phyloP scores from a whole-genome alignment of 2,797 vertebrate species.

The Varecia variegata region DNA sequence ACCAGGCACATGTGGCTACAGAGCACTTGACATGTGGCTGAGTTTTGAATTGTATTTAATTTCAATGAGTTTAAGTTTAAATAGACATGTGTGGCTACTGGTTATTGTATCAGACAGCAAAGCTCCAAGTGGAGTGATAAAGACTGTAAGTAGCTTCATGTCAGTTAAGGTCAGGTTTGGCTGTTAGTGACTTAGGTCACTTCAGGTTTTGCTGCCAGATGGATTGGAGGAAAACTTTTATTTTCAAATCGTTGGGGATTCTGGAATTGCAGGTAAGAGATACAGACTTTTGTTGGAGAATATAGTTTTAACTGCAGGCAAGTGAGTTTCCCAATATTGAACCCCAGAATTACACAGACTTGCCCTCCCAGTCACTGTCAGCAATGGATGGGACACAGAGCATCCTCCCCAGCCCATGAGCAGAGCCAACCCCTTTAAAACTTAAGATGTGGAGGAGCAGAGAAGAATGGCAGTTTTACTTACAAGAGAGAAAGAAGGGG shows the following conservation, averaged over 20 bases:
- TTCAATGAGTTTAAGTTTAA: background rate
- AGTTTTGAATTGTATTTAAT: background rate
- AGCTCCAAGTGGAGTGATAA: background rate
- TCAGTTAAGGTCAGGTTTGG: background rate
- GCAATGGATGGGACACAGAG: background rate
- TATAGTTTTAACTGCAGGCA: background rate
- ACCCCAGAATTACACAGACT: background rate
- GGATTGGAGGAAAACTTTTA: background rate
- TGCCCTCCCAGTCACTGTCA: background rate
- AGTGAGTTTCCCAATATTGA: background rate
- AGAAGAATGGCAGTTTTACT: background rate
- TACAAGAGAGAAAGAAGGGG: background rate
- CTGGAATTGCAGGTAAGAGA: background rate
- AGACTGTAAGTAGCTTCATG: background rate
- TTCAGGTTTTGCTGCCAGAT: background rate
- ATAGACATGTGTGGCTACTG: background rate
- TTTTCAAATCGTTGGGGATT: background rate
- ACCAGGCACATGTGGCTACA: background rate
- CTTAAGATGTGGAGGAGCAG: background rate
- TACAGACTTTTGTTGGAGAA: background rate
- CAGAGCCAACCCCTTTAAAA: background rate
- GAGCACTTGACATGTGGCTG: background rate
- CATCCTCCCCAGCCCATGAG: too few relatives aligned
- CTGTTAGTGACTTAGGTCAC: background rate
- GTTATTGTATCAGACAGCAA: background rate